phyloP scores from a whole-genome alignment of 2,113 vertebrate species.

The Gavia stellata region DNA sequence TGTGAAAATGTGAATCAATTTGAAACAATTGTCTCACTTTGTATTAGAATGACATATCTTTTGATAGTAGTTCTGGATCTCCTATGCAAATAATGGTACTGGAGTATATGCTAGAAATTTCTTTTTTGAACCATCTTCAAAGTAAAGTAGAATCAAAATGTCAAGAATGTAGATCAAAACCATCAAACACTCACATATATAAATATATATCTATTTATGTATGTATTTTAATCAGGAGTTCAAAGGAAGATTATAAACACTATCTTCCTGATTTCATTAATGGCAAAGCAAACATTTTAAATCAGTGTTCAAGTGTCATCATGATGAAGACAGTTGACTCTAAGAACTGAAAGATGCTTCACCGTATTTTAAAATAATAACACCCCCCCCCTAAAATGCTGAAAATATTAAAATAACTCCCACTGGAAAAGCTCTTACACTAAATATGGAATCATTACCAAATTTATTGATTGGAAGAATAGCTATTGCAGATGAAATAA shows the following conservation, averaged over 20 bases:
- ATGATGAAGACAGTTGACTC: not conserved
- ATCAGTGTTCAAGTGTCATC: not conserved
- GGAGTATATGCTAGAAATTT: slow-evolving; percentile 27
- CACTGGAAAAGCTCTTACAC: not conserved
- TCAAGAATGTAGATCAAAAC: slow-evolving; percentile 52
- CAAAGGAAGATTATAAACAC: slow-evolving; percentile 58
- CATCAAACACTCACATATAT: not conserved
- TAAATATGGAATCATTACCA: not conserved
- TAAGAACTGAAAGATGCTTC: not conserved
- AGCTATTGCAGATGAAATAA: not conserved
- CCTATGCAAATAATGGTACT: slow-evolving; percentile 50
- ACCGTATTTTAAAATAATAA: not conserved
- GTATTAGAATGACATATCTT: not conserved
- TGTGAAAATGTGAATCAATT: slow-evolving; percentile 11
- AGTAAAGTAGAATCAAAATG: slow-evolving; percentile 58
- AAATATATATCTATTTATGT: slow-evolving; percentile 19
- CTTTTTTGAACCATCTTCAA: slow-evolving; percentile 64
- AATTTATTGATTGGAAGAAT: not conserved
- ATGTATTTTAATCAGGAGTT: slow-evolving; percentile 53
- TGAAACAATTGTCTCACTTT: slow-evolving; percentile 1
- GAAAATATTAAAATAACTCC: not conserved
- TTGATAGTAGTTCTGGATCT: slow-evolving; percentile 1
- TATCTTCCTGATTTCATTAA: slow-evolving; percentile 49
- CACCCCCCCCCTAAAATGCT: not conserved
- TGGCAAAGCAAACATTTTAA: slow-evolving; percentile 34